A percentile compares a stretch with the other conserved stretches of the same genome.
phyloP scores from a whole-genome alignment of 2,113 vertebrate genomes.

The Nothobranchius kuhntae region DNA sequence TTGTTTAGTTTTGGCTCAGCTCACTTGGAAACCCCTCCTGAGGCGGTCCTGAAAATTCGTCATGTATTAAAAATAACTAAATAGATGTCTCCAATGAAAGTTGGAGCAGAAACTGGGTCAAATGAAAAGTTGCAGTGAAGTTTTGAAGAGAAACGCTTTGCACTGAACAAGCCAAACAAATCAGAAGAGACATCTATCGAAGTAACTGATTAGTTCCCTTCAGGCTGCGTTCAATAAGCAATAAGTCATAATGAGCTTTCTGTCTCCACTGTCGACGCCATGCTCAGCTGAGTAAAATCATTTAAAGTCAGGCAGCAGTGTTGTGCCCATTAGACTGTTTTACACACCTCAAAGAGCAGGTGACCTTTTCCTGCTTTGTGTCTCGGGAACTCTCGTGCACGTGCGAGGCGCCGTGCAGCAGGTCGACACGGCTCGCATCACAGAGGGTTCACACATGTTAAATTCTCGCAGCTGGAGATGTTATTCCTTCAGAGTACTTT shows the following conservation, averaged over 20 bases:
- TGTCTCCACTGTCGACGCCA: slow-evolving; percentile 15
- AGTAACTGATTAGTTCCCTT: slow-evolving; percentile 19
- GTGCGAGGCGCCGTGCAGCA: no score
- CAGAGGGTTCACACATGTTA: no score
- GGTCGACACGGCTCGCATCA: no score
- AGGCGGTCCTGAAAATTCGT: no score
- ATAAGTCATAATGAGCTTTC: slow-evolving; percentile 10
- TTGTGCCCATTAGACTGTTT: background rate
- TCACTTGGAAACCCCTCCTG: no score
- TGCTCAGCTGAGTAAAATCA: slow-evolving; percentile 25
- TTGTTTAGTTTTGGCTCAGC: background rate
- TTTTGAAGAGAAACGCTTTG: background rate
- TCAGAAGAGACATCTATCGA: slow-evolving; percentile 5
- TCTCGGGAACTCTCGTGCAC: no score
- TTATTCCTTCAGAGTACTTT: no score
- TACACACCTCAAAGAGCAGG: no score
- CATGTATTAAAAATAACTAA: no score
- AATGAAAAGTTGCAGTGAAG: background rate
- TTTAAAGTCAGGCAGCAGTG: slow-evolving; percentile 6
- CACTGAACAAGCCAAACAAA: background rate
- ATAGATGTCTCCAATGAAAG: background rate
- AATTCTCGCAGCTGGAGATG: no score
- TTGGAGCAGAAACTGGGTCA: background rate
- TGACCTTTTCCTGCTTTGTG: no score
- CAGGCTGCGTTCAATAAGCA: slow-evolving; percentile 5